Evolutionary conservation across 2,113 vertebrate species (phyloP), one percentile per base, ranked within the genome.

Genomic region (Ceyx cyanopectus): DNA sequence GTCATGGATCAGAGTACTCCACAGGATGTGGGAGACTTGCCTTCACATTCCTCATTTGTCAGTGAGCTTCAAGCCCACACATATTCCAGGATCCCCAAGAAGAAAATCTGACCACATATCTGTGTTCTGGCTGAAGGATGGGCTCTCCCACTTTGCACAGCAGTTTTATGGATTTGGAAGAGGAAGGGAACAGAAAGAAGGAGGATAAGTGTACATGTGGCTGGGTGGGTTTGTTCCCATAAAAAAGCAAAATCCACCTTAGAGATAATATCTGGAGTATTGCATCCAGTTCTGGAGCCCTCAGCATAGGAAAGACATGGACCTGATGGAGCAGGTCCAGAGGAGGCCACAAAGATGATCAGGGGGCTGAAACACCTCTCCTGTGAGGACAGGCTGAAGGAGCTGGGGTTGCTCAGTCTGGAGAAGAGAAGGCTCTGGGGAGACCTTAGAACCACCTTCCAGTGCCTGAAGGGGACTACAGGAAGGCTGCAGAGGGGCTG

Each of bases 1-100:
- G 32, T 90, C 48, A 62, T 41, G 29, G 58, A 85, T 84, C 34
- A 67, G 37, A 85, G 29, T n/a, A 56, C 43, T 92, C 60, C 80
- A 92, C 94, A 95, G 94, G 94, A 96, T 95, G 94, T 96, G 95
- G 93, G 93, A 94, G 72, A 67, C 18, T 92, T 92, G 75, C 46
- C 81, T 94, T 91, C 72, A 51, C 80, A 85, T 95, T 95, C 87
- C 46, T 94, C 60, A 79, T 87, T 66, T 85, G 75, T 63, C 85
- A 92, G 69, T 60, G 81, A 67, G 86, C 87, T 73, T 92, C 56
- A 87, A 95, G 60, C 79, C 93, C 87, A 94, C 92, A 91, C 87
- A 70, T 89, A 89, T 89, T 91, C 81, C 75, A 92, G 90, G 43
- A 95, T 94, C 75, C 70, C 65, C 75, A 74, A 61, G 90, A 85